Evolutionary conservation across 1,140 invertebrate genomes (phyloP), one percentile per base, ranked within the genome.

Genomic region (Hyphantria cunea): DNA sequence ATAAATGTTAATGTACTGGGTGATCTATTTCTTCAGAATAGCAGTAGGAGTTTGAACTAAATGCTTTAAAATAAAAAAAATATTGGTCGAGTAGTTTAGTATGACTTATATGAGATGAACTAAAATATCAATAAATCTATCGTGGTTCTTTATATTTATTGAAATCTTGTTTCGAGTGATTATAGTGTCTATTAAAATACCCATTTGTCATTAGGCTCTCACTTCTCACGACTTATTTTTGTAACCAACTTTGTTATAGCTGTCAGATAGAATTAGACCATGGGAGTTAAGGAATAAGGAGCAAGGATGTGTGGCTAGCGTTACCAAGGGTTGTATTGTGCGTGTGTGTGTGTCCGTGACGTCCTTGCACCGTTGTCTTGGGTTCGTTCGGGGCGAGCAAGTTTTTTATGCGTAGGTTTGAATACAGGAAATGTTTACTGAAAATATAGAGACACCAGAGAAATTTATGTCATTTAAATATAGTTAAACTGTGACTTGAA

Each of bases 311-410:
- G 32, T 56, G 6, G 13, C 41, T 44, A 44, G 12, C 9, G 11
- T 44, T 44, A 44, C 41, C 6, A 0, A n/a, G 41, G 34, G 25
- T 33, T 7, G 59, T 55, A 72, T 77, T 78, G 71, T 78, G 44
- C 12, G 13, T 41, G 53, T 12, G 59, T 47, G 64, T 15, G 56
- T 25, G 63, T 55, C 72, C 80, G 76, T 80, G 71, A 76, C 74
- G 74, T 66, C 76, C 77, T 80, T 82, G 77, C 64, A 64, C 64
- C 74, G 71, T 78, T 80, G 77, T 82, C 55, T 49, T 34, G 53
- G 54, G 48, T 54, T 61, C 31, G 62, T 39, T 34, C 44, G 11
- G 10, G 13, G 52, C 61, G 58, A 55, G 34, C 56, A 65, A 59
- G 45, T 48, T 56, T 34, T 58, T 41, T 50, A 12, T 34, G 25